Evolutionary conservation across 2,797 vertebrate genomes (phyloP).

Genomic region (Neoniphon sammara): DNA sequence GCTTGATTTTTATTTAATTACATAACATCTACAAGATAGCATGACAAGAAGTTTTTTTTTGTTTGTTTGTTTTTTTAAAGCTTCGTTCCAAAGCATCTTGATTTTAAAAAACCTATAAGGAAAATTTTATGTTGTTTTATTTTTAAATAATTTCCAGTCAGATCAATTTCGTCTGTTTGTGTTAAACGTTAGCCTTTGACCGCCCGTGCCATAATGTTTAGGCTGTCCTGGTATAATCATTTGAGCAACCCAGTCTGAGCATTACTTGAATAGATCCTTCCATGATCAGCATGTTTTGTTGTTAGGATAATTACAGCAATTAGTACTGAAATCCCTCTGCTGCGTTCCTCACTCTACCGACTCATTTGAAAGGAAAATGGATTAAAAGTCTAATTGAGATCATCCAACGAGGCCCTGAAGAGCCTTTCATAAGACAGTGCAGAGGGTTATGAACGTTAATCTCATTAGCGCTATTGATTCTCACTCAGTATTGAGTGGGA

Average conservation of each 20-base stretch:
- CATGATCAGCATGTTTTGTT: conserved; percentile 59
- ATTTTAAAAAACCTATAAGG: not conserved
- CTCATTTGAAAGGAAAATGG: conserved; percentile 72
- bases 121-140: not conserved
- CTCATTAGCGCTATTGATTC: conserved; percentile 78
- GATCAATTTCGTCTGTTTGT: not conserved
- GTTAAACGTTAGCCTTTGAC: conserved; percentile 9
- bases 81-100: not conserved
- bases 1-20: too few relatives aligned
- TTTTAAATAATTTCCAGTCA: not conserved
- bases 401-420: conserved; percentile 70
- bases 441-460: conserved; percentile 74
- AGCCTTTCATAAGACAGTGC: conserved; percentile 77
- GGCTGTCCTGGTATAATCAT: conserved; percentile 21
- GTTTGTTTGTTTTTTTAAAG: not conserved
- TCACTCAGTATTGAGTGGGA: conserved; percentile 66
- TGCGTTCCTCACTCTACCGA: conserved; percentile 44
- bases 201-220: not conserved
- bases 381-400: conserved; percentile 78
- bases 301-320: conserved; percentile 75
- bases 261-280: conserved; percentile 42
- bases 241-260: conserved; percentile 27
- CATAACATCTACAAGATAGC: not conserved
- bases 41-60: not conserved
- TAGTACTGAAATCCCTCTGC: conserved; percentile 61